Base-by-base conservation (phyloP, 2,797 vertebrate genomes). In the Hydrophis major region DNA sequence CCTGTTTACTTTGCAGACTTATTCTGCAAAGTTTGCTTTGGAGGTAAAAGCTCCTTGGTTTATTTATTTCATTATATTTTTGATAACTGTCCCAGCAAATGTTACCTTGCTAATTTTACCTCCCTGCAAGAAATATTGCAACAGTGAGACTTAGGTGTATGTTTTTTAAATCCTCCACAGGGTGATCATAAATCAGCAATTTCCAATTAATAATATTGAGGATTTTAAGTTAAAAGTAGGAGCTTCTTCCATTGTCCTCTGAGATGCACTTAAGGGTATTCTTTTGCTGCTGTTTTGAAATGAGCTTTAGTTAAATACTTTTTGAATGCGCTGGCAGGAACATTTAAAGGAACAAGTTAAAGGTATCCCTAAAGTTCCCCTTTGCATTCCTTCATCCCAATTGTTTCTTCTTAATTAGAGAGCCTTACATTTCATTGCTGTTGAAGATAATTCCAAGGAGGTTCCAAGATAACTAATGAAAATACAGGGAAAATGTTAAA, bases 181-280 rank as follows among this genome's bases (percentile, higher is more conserved):
- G 95, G 91, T 83, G 1, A 95, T 95, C 61, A 22, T 93, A 95
- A 96, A 93, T 95, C 95, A 56, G 69, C 63, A 78, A 74, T 91
- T 93, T 95, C 87, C 0, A 42, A 94, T 97, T 96, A 97, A 97
- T 96, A 96, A 96, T 96, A 95, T 90, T 78, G 92, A 96, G 94
- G 90, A 92, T 95, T 95, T 94, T 63, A 53, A 86, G 92, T 96
- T 95, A 92, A 95, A 93, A 95, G 86, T 95, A 11, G 93, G 95
- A 95, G 90, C 60, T 93, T 95, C 95, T 94, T 96, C 94, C 92
- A 90, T 90, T 55, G 94, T 90, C 92, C 96, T 92, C 95, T 92
- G 96, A 90, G 93, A 96, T 93, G 95, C 89, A 94, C 91, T 96
- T 97, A 94, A 93, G 96, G 94, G 94, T 95, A 88, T 94, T 97